phyloP scores from a whole-genome alignment of 2,797 vertebrate genomes.

The Pseudocheirus occidentalis region DNA sequence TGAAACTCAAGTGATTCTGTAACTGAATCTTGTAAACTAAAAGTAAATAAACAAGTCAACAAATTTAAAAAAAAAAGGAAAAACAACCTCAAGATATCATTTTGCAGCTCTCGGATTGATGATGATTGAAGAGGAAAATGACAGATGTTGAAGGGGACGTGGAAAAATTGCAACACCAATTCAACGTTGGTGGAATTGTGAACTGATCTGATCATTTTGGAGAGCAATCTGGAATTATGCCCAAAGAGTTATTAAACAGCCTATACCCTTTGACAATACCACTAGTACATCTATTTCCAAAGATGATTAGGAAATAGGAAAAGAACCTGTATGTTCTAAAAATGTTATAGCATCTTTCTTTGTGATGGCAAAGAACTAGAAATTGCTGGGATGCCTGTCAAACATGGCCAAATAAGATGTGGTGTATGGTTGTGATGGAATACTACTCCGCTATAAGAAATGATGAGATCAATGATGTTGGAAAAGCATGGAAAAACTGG shows the following conservation, averaged over 20 bases:
- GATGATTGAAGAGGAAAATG: neutral
- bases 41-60: too few relatives aligned
- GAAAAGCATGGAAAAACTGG: neutral
- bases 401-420: neutral
- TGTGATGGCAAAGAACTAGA: neutral
- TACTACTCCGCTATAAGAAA: neutral
- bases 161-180: neutral
- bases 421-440: neutral
- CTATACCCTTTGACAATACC: too few relatives aligned
- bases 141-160: neutral
- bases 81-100: neutral
- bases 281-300: too few relatives aligned
- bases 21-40: too few relatives aligned
- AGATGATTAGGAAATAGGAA: too few relatives aligned
- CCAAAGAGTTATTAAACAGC: too few relatives aligned
- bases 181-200: too few relatives aligned
- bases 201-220: neutral
- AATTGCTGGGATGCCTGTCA: neutral
- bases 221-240: too few relatives aligned
- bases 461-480: neutral
- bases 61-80: too few relatives aligned
- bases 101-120: neutral
- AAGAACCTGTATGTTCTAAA: neutral
- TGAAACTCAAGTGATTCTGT: too few relatives aligned
- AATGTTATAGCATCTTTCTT: neutral